Evolutionary conservation across 2,888 invertebrate genomes (phyloP).

Genomic region (Cataglyphis livida): DNA sequence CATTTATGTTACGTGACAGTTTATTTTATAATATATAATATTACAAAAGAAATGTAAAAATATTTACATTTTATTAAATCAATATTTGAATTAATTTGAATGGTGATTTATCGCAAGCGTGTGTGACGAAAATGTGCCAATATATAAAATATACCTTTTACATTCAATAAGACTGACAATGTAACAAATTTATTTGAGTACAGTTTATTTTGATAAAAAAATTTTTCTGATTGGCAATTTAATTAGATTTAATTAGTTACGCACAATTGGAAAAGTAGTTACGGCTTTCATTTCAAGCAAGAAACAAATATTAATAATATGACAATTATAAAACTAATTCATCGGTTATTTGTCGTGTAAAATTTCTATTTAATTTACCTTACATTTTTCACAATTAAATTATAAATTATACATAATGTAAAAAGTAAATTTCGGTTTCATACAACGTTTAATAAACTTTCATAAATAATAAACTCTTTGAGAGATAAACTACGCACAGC

Average conservation of each 20-base stretch:
- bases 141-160: constrained; percentile 38
- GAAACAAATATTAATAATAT: background rate
- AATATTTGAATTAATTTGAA: constrained; percentile 24
- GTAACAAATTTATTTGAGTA: background rate
- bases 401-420: background rate
- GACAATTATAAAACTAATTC: background rate
- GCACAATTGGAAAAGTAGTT: constrained; percentile 50
- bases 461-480: background rate
- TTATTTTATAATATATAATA: background rate
- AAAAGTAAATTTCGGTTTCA: constrained; percentile 6
- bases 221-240: constrained; percentile 55
- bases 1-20: background rate
- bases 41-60: background rate
- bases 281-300: background rate
- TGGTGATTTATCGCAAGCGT: background rate
- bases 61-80: background rate
- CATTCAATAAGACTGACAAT: constrained; percentile 15
- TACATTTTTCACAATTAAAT: background rate
- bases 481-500: constrained; percentile 5
- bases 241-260: constrained; percentile 64
- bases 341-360: background rate
- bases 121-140: background rate
- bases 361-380: background rate
- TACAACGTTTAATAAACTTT: background rate
- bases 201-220: constrained; percentile 48